phyloP scores from a whole-genome alignment of 1,140 invertebrate species.

The Drosophila truncata region DNA sequence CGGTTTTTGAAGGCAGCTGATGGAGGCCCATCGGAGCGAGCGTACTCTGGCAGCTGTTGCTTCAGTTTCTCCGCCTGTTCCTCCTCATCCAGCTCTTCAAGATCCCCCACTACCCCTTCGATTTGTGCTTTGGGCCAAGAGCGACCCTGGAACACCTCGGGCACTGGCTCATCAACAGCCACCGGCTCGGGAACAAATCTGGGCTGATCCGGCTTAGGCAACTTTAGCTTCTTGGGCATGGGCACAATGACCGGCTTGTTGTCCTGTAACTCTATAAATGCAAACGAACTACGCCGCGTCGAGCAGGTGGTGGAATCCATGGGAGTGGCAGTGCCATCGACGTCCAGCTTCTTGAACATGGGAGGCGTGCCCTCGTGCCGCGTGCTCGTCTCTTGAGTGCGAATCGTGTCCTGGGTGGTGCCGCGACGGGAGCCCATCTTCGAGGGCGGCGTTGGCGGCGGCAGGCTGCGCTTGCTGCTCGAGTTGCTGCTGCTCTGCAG shows the following conservation, averaged over 20 bases:
- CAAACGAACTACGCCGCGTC: slow-evolving; percentile 80
- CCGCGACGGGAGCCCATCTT: slow-evolving; percentile 30
- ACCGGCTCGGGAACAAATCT: slow-evolving; percentile 55
- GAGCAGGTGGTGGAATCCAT: slow-evolving; percentile 64
- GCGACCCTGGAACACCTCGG: slow-evolving; percentile 76
- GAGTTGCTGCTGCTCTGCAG: slow-evolving; percentile 72
- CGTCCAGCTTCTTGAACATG: slow-evolving; percentile 75
- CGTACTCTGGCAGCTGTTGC: slow-evolving; percentile 64
- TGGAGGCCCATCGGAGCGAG: slow-evolving; percentile 63
- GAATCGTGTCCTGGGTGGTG: slow-evolving; percentile 58
- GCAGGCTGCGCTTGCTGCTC: slow-evolving; percentile 62
- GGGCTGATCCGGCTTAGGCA: slow-evolving; percentile 60
- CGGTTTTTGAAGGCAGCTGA: slow-evolving; percentile 70
- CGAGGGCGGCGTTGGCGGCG: slow-evolving; percentile 51
- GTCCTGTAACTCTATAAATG: slow-evolving; percentile 82
- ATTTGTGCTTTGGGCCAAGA: slow-evolving; percentile 74
- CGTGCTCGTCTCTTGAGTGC: slow-evolving; percentile 33
- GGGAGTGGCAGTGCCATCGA: slow-evolving; percentile 49
- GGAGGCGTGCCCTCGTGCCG: slow-evolving; percentile 68
- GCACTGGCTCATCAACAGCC: slow-evolving; percentile 58
- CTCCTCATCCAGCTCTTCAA: slow-evolving; percentile 46
- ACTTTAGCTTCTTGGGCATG: slow-evolving; percentile 74
- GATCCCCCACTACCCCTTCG: slow-evolving; percentile 10
- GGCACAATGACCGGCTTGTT: slow-evolving; percentile 80
- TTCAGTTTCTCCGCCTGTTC: slow-evolving; percentile 29